Conservation (phyloP, 1,140 invertebrate genomes). For the Pogonomyrmex barbatus region DNA sequence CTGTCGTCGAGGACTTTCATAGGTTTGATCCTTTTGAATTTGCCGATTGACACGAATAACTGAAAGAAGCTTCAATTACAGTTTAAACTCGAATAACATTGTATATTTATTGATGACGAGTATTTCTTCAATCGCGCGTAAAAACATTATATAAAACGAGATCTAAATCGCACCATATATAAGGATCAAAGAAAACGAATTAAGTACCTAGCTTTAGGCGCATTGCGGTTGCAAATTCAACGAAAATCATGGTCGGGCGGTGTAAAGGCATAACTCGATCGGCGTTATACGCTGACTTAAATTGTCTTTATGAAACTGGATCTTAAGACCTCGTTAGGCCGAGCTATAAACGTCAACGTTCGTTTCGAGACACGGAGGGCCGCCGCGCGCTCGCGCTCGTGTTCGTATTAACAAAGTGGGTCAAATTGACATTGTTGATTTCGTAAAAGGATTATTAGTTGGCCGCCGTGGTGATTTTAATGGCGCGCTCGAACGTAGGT, state of each 20-base stretch:
- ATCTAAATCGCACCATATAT: background rate
- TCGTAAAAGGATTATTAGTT: slow-evolving; percentile 61
- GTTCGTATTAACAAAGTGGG: slow-evolving; percentile 47
- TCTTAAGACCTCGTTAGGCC: slow-evolving; percentile 59
- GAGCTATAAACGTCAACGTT: slow-evolving; percentile 59
- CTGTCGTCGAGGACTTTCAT: background rate
- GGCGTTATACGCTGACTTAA: slow-evolving; percentile 29
- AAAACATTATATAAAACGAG: background rate
- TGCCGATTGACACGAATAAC: background rate
- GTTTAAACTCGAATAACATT: background rate
- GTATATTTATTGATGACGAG: background rate
- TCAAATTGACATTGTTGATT: slow-evolving; percentile 62
- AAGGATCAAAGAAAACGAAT: background rate
- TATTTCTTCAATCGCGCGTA: background rate
- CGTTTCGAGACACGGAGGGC: slow-evolving; percentile 36
- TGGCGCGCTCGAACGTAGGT: slow-evolving; percentile 35
- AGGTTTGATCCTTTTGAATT: background rate
- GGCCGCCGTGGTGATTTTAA: slow-evolving; percentile 47
- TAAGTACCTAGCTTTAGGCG: background rate
- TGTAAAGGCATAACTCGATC: slow-evolving; percentile 37
- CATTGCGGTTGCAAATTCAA: background rate
- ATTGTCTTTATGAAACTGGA: slow-evolving; percentile 50
- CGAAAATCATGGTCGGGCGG: slow-evolving; percentile 24
- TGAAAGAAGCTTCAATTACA: background rate
- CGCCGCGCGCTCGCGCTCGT: background rate